These are phyloP conservation scores for Zelleria hepariella DNA, from an alignment of 2,888 invertebrate species.

Conservation along the genomic window DNA sequence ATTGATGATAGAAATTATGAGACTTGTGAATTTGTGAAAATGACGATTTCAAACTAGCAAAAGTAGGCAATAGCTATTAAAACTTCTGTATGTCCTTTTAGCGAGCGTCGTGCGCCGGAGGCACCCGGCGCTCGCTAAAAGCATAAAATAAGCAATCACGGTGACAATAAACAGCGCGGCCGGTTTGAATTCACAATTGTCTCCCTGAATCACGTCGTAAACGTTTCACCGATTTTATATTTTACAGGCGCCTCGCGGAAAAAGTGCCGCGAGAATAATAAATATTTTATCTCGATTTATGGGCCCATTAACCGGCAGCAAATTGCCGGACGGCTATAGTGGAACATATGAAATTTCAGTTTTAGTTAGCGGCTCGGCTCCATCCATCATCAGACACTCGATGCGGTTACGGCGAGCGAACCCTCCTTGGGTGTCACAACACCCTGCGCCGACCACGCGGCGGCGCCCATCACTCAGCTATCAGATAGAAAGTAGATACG, in stretches of 20 bases:
- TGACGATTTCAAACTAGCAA: no score
- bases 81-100: background rate
- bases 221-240: slow-evolving; percentile 2
- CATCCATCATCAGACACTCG: background rate
- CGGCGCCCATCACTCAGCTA: slow-evolving; percentile 8
- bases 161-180: slow-evolving; percentile 3
- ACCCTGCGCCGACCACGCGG: no score
- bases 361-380: background rate
- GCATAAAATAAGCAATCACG: slow-evolving; percentile 4
- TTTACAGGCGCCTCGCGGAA: background rate
- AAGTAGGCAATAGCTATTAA: no score
- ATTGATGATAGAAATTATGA: no score
- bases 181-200: slow-evolving; percentile 5
- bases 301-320: slow-evolving; percentile 5
- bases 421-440: no score
- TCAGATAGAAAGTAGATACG: slow-evolving; percentile 10
- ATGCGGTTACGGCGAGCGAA: no score
- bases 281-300: slow-evolving; percentile 6
- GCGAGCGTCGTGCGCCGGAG: background rate
- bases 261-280: slow-evolving; percentile 1
- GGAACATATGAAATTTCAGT: slow-evolving; percentile 8
- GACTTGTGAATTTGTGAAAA: no score
- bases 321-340: slow-evolving; percentile 5
- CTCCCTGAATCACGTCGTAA: slow-evolving; percentile 4
- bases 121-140: background rate